phyloP scores from a whole-genome alignment of 2,113 vertebrate genomes.

The Esox niger region DNA sequence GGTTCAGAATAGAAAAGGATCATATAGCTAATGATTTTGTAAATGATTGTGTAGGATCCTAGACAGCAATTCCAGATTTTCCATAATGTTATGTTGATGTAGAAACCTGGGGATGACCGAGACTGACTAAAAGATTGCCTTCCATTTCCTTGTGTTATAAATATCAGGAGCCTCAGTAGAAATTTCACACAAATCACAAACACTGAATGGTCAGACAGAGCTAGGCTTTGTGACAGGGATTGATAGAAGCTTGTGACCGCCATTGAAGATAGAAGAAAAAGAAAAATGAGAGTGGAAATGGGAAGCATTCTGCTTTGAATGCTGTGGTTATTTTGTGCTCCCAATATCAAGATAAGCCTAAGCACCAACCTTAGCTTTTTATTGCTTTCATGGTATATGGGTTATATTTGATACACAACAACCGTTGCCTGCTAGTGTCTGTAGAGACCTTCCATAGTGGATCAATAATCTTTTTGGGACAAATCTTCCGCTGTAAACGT shows the following conservation, averaged over 20 bases:
- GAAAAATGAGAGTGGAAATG: slow-evolving; percentile 31
- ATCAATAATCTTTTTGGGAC: no score
- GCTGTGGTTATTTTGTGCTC: slow-evolving; percentile 10
- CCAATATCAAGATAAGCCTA: background rate
- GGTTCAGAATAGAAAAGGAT: background rate
- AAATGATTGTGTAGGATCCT: background rate
- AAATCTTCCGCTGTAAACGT: no score
- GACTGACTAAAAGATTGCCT: background rate
- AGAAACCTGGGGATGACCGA: background rate
- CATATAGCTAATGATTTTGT: background rate
- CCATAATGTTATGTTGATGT: background rate
- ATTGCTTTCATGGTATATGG: no score
- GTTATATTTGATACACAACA: no score
- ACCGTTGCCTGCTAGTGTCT: no score
- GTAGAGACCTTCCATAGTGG: no score
- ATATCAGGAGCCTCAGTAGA: background rate
- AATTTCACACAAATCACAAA: background rate
- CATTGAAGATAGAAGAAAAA: slow-evolving; percentile 28
- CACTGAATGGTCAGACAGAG: background rate
- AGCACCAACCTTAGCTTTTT: background rate
- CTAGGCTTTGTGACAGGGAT: slow-evolving; percentile 5
- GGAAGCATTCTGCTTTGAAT: background rate
- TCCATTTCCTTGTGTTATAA: background rate
- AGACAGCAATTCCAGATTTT: background rate
- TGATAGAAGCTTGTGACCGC: slow-evolving; percentile 24